Evolutionary conservation across 2,888 invertebrate species (phyloP), one percentile per base, ranked within the genome.

Genomic region (Argyresthia albistria): DNA sequence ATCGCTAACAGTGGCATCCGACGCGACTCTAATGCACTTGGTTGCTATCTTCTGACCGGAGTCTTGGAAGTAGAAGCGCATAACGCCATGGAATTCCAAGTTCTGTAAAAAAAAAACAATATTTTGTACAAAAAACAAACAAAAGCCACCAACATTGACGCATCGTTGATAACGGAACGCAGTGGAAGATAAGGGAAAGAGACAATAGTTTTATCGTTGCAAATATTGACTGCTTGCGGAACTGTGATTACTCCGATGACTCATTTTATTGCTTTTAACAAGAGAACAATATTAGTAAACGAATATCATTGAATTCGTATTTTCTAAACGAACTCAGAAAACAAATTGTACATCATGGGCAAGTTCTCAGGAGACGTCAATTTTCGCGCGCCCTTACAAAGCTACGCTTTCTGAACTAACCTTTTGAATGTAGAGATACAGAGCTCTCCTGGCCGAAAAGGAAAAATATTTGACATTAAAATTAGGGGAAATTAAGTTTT

Each of bases 21-120:
- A 97, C 50, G 98, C 96, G 50, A 99, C 99, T 54, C 99, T 92
- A 65, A 99, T 97, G 82, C 99, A 99, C 88, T 99, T 99, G 48
- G 99, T 99, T 53, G 98, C 97, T 56, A 99, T 97, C 88, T 98
- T 98, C 84, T 98, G 97, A 50, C 97, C 98, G 53, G 96, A 95
- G 83, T 99, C 99, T 94, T 99, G 98, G 81, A 98, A 99, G 88
- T 98, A 99, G 88, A 99, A 99, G 66, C 99, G 93, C 97, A 99
- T 99, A 56, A 99, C 99, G 49, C 99, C 99, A 86, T 98, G 97
- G 84, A 99, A 99, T 81, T 99, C 97, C 83, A 98, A 90, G 69
- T 97, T 95, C 97, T 98, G 89, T 16, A 46, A 46, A 45, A 25
- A 25, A 25, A 25, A 25, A 25, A 25, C 2, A 25, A 25, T 25